Evolutionary conservation across 2,888 invertebrate genomes (phyloP), one percentile per base, ranked within the genome.

Genomic region (Drosophila recens): DNA sequence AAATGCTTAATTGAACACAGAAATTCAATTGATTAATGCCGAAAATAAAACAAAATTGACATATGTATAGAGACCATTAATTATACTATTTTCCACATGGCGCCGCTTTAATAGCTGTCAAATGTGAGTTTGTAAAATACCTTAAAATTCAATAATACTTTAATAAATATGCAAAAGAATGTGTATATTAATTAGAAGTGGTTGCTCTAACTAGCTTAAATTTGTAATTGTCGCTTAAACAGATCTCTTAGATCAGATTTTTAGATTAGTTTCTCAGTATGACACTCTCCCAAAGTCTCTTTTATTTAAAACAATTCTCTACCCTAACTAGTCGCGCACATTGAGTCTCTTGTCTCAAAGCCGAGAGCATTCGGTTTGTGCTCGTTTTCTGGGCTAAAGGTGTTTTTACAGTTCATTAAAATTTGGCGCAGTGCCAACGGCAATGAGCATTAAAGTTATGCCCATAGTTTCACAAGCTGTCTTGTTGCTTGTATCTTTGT

Each of bases 371-470:
- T 36, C 27, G n/a, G 4, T 30, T 15, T 46, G 20, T 17, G 34
- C 57, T 51, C 13, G 15, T 53, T 34, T 15, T 20, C 48, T 58
- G 6, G 46, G 61, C 52, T 53, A 45, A 58, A 69, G 75, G 61
- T 66, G 65, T 61, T 74, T 34, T 74, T 66, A 72, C 80, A 87
- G 87, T 86, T 90, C 80, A 90, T 85, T 85, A 80, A 88, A 90
- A 86, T 90, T 78, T 89, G 90, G 86, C 83, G 66, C 70, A 75
- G 64, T 76, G 90, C 85, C 90, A 90, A 68, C 63, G 56, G 75
- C 82, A 85, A 87, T 87, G 70, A 85, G 82, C 88, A 89, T 89
- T 84, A 82, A 89, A 84, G 80, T 85, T 79, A 82, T 82, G 75
- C 71, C 72, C 82, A 74, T 72, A 84, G 84, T 84, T 76, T 65